These are phyloP conservation scores for Cephus pulcher DNA, from an alignment of 2,888 invertebrate species.

Conservation along the genomic window DNA sequence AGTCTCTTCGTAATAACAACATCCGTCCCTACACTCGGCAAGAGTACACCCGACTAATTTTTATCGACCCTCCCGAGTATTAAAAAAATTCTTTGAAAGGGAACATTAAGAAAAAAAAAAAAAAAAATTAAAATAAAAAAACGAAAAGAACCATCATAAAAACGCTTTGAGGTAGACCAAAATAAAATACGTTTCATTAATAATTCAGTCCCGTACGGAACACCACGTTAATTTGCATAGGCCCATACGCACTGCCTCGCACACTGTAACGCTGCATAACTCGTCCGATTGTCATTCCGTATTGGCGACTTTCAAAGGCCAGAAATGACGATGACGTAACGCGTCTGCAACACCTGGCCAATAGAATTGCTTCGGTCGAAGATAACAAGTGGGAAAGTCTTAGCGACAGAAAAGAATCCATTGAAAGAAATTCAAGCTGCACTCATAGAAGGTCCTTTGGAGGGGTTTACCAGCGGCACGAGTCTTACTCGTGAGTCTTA, in stretches of 20 bases:
- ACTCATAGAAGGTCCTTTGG: too few species aligned
- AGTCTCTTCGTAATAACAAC: too few species aligned
- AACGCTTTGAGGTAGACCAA: neutral
- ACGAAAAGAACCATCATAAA: neutral
- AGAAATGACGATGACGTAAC: neutral
- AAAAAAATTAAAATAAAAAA: neutral
- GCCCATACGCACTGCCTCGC: neutral
- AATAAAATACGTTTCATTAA: neutral
- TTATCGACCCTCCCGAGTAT: too few species aligned
- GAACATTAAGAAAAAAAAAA: too few species aligned
- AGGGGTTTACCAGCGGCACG: too few species aligned
- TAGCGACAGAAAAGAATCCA: neutral
- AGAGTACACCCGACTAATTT: too few species aligned
- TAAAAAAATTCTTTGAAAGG: too few species aligned
- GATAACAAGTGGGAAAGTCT: neutral
- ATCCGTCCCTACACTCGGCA: too few species aligned
- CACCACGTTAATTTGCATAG: neutral
- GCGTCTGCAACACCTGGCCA: neutral
- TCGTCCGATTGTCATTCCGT: neutral
- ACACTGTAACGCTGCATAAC: neutral
- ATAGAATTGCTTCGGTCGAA: neutral
- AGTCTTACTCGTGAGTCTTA: too few species aligned
- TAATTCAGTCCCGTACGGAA: neutral
- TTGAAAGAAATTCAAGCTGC: too few species aligned
- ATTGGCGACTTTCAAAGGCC: neutral